phyloP scores from a whole-genome alignment of 2,113 vertebrate genomes.

The Stigmatopora argus region DNA sequence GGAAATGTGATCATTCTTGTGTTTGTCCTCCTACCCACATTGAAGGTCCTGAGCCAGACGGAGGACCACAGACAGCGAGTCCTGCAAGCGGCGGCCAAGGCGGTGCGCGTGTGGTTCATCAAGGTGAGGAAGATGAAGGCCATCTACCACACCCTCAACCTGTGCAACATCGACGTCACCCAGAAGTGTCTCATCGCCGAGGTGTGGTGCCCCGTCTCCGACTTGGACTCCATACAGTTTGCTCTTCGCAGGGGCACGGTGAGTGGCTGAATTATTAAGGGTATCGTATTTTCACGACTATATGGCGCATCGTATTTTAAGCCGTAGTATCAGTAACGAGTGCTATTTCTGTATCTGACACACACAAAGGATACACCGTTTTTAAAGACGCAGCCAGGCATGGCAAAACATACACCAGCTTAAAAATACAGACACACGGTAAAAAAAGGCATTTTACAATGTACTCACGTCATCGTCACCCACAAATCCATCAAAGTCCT shows the following conservation, averaged over 20 bases:
- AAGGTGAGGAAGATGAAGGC: constrained; percentile 99
- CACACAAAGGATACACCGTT: too few species aligned
- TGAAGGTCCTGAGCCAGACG: constrained; percentile 93
- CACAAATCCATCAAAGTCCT: too few species aligned
- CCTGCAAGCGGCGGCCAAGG: constrained; percentile 92
- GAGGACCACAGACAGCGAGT: constrained; percentile 96
- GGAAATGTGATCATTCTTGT: too few species aligned
- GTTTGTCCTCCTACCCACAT: background rate
- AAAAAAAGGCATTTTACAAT: too few species aligned
- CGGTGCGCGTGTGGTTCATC: constrained; percentile 95
- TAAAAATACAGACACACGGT: too few species aligned
- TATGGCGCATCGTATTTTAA: too few species aligned
- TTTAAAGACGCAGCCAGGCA: too few species aligned
- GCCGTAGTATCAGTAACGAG: too few species aligned
- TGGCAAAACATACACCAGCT: too few species aligned
- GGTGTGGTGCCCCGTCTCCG: constrained; percentile 93
- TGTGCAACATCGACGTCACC: constrained; percentile 97
- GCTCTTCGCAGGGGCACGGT: constrained; percentile 95
- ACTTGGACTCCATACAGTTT: constrained; percentile 97
- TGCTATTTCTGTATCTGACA: too few species aligned
- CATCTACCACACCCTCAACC: constrained; percentile 96
- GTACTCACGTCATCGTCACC: too few species aligned
- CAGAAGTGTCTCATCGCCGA: constrained; percentile 98
- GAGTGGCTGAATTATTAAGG: constrained; percentile 52
- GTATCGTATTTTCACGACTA: too few species aligned